Conservation (phyloP, 2,113 vertebrate species). For the Ictalurus furcatus region DNA sequence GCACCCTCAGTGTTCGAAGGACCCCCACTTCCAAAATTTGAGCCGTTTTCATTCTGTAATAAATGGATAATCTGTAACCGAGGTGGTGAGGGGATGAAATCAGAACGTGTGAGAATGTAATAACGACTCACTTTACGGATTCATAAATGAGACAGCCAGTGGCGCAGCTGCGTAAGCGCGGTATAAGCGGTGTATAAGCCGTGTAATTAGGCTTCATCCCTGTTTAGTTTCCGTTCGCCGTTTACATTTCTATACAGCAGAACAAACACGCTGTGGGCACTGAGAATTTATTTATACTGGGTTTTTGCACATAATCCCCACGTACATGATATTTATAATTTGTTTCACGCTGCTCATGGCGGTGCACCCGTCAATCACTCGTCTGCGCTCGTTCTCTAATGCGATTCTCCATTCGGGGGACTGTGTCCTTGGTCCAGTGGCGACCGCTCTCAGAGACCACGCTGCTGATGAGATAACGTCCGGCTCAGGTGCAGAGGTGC, state of each 20-base stretch:
- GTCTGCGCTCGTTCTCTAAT: background rate
- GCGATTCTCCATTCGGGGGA: background rate
- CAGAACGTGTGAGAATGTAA: background rate
- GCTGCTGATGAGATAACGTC: background rate
- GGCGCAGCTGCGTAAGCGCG: conserved; percentile 43
- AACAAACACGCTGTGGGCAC: background rate
- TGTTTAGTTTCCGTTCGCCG: background rate
- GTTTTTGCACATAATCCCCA: conserved; percentile 51
- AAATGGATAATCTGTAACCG: no score
- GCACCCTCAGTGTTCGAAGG: background rate
- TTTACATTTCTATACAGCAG: background rate
- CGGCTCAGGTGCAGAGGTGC: background rate
- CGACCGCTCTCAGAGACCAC: background rate
- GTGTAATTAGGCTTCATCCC: background rate
- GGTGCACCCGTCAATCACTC: background rate
- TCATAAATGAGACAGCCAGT: conserved; percentile 16
- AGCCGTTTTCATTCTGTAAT: no score
- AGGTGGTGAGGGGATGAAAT: background rate
- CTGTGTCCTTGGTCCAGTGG: background rate
- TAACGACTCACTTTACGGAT: background rate
- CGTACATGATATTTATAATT: conserved; percentile 43
- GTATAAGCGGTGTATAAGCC: background rate
- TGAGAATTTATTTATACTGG: conserved; percentile 38
- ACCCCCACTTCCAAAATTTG: no score
- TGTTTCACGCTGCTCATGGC: background rate